These are phyloP conservation scores for Petromus typicus DNA, from an alignment of 2,113 vertebrate genomes.

Conservation along the genomic window DNA sequence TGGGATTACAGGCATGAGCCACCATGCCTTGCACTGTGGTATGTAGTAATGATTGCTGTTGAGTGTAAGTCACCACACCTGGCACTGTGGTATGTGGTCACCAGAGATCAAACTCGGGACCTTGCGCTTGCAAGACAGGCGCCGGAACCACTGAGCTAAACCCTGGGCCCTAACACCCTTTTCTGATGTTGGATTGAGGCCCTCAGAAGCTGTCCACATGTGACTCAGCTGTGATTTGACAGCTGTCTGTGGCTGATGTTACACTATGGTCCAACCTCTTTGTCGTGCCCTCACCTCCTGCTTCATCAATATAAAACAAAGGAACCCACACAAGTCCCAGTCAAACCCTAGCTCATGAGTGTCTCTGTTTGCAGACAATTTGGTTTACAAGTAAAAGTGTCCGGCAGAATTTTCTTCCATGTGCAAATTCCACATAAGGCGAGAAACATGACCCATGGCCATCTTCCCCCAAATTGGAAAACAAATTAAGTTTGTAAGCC, in stretches of 20 bases:
- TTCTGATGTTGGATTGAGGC: not conserved
- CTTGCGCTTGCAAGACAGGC: too few species aligned
- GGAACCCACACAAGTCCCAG: not conserved
- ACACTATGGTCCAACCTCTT: not conserved
- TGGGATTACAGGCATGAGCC: too few species aligned
- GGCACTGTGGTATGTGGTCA: too few species aligned
- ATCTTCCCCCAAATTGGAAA: not conserved
- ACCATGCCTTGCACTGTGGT: too few species aligned
- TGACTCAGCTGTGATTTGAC: not conserved
- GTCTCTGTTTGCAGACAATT: not conserved
- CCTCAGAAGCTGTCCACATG: not conserved
- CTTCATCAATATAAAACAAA: not conserved
- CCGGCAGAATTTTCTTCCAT: too few species aligned
- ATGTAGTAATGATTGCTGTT: too few species aligned
- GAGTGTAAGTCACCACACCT: too few species aligned
- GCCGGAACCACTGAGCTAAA: too few species aligned
- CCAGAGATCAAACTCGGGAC: too few species aligned
- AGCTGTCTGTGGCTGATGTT: not conserved
- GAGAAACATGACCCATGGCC: not conserved
- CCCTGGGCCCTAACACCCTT: too few species aligned
- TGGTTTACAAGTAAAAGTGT: too few species aligned
- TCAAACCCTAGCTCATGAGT: not conserved
- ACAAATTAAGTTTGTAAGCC: not conserved
- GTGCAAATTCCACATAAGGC: too few species aligned
- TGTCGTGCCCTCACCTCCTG: not conserved